Evolutionary conservation across 1,140 invertebrate genomes (phyloP), one percentile per base, ranked within the genome.

Genomic region (Stratiolaelaps scimitus): DNA sequence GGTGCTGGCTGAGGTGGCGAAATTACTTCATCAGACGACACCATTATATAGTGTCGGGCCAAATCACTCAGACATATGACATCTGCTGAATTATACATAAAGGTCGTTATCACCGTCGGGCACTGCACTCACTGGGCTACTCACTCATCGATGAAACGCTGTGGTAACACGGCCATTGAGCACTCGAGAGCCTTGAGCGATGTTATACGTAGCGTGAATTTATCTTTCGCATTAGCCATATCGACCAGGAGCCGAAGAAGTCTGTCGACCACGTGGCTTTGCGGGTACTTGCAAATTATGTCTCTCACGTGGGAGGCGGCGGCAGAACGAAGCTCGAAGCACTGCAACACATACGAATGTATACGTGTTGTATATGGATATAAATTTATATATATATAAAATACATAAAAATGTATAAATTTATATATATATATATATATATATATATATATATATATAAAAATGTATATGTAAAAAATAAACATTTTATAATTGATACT

Each of bases 321-420:
- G 2, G 15, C 26, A 2, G 53, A 60, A 17, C 53, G 53, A 15
- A 60, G 34, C 53, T 60, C 53, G 23, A 60, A 60, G 23, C 53
- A 60, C 53, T 60, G 23, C 4, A 40, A 40, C 4, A n/a, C n/a
- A n/a, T 40, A 10, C 10, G 34, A 40, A 40, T 40, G 4, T 40
- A 40, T 10, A 4, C 5, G 4, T 6, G 10, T n/a, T 40, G 10
- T 6, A 6, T 6, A 40, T 6, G 34, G 4, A 40, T 40, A 40
- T 40, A 10, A 40, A 40, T 6, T 6, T 0, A 40, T 6, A 6
- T 6, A 40, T 6, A 40, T 4, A 40, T 4, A 4, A 40, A 40
- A 4, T 40, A 40, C 10, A 40, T 40, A 40, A 4, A 40, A 40
- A 40, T n/a, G n/a, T 40, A 10, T 40, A 10, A 40, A 40, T 40